Evolutionary conservation across 2,888 invertebrate genomes (phyloP).

Genomic region (Hetaerina titia): DNA sequence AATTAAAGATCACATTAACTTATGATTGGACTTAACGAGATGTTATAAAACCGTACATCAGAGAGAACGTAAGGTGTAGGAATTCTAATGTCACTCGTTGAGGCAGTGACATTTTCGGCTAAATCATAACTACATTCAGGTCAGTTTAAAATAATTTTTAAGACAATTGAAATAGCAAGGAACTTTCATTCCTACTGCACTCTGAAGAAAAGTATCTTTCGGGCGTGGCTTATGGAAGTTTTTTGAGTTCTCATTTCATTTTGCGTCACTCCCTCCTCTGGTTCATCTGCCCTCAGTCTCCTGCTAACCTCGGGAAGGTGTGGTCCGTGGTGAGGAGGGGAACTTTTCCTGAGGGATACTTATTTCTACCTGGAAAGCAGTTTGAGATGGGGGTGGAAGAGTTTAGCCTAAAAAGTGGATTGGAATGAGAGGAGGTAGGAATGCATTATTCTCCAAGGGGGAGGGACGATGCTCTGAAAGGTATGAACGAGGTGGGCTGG

Average conservation of each 20-base stretch:
- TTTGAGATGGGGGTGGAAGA: not conserved
- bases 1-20: no score
- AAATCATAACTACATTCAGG: no score
- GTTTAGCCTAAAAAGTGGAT: not conserved
- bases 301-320: not conserved
- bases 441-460: slow-evolving; percentile 53
- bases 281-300: not conserved
- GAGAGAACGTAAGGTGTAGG: no score
- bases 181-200: not conserved
- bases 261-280: not conserved
- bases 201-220: not conserved
- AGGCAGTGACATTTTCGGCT: no score
- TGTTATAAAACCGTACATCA: no score
- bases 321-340: slow-evolving; percentile 5
- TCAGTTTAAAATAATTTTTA: no score
- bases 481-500: not conserved
- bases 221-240: slow-evolving; percentile 50
- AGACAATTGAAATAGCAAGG: no score
- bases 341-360: not conserved
- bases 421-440: not conserved
- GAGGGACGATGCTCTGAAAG: not conserved
- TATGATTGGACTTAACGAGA: no score
- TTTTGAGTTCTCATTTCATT: not conserved
- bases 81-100: no score
- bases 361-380: slow-evolving; percentile 52